A percentile compares a stretch with the other conserved stretches of the same genome.
These are phyloP conservation scores for Podarcis cretensis DNA, from an alignment of 2,113 vertebrate genomes.

Conservation along the genomic window DNA sequence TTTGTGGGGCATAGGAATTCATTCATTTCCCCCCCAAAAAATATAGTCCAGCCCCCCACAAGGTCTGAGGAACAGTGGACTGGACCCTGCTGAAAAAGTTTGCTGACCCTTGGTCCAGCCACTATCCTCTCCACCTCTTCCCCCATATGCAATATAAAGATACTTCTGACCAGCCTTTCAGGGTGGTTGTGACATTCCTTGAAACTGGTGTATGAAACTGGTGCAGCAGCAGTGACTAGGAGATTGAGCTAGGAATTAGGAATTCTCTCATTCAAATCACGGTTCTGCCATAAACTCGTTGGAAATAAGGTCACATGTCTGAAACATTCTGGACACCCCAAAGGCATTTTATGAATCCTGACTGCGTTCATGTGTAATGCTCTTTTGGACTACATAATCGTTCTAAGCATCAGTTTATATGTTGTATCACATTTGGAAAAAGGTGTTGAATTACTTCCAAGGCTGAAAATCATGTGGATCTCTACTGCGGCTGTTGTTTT, in stretches of 20 bases:
- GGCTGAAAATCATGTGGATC: background rate
- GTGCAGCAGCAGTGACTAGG: background rate
- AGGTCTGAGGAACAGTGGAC: too few species aligned
- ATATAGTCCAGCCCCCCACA: too few species aligned
- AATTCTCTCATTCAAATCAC: background rate
- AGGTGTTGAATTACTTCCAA: background rate
- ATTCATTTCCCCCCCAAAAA: too few species aligned
- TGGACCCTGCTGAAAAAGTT: too few species aligned
- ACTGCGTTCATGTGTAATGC: background rate
- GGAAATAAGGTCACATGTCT: background rate
- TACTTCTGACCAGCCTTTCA: background rate
- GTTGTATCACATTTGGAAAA: background rate
- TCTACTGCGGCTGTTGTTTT: too few species aligned
- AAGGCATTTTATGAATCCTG: background rate
- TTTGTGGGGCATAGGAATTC: too few species aligned
- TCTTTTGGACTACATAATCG: background rate
- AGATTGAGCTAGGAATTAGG: background rate
- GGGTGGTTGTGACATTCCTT: background rate
- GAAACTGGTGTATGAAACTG: background rate
- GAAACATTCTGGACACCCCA: background rate
- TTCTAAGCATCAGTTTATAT: background rate
- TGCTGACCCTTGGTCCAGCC: too few species aligned
- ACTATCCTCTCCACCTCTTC: background rate
- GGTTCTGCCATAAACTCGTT: background rate
- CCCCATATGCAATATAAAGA: background rate